Conservation (phyloP, 2,797 vertebrate genomes). For the Clarias platycephalus region DNA sequence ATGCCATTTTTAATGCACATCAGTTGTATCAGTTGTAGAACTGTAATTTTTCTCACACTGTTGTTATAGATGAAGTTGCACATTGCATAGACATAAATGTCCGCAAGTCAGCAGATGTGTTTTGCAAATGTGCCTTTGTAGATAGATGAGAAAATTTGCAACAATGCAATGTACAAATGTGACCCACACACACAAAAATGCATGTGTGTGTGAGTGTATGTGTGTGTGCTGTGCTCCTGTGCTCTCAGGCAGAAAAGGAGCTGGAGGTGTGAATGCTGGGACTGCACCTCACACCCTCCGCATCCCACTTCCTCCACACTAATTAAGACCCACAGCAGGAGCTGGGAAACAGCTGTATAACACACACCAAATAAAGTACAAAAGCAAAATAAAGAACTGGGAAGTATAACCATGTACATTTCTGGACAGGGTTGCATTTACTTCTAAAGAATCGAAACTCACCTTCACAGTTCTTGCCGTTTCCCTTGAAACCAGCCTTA, state of each 20-base stretch:
- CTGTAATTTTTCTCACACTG: not conserved
- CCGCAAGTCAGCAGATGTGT: not conserved
- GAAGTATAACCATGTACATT: not conserved
- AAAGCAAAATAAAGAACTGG: not conserved
- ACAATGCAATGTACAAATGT: not conserved
- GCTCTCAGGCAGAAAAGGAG: constrained; percentile 66
- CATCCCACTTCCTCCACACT: constrained; percentile 68
- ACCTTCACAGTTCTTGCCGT: constrained; percentile 93
- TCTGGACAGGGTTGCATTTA: not conserved
- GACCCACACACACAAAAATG: no score
- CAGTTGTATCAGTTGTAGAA: not conserved
- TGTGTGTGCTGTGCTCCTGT: constrained; percentile 58
- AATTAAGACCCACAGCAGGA: constrained; percentile 64
- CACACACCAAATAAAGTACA: constrained; percentile 2
- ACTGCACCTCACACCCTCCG: constrained; percentile 64
- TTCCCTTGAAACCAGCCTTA: constrained; percentile 93
- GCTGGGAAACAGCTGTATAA: constrained; percentile 62
- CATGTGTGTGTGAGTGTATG: constrained; percentile 10
- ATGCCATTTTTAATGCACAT: not conserved
- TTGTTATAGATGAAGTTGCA: not conserved
- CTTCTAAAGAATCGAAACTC: constrained; percentile 53
- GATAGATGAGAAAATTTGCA: not conserved
- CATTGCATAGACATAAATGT: not conserved
- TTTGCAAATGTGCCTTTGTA: not conserved
- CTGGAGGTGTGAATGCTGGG: constrained; percentile 67